Percentiles rank a stretch among this genome's conserved stretches.
These are phyloP conservation scores for Probaryconus sp. DNA, from an alignment of 1,140 invertebrate species.

Conservation along the genomic window DNA sequence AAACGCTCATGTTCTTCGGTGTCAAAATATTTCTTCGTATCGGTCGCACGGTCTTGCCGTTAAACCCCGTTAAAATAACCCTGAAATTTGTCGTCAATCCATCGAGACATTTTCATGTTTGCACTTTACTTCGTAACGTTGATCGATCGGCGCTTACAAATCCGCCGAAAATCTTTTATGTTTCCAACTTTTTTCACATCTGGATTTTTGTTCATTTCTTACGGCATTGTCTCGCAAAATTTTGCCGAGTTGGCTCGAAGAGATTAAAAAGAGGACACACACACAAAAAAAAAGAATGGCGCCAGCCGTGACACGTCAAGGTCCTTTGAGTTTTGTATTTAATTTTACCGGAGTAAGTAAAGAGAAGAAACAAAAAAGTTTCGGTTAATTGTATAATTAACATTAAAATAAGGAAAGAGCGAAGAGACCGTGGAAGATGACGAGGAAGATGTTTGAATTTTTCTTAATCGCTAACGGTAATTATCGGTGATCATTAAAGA, in stretches of 20 bases:
- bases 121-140: constrained; percentile 12
- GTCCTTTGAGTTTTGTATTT: too few relatives aligned
- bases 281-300: too few relatives aligned
- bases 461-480: constrained; percentile 47
- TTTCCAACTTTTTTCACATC: too few relatives aligned
- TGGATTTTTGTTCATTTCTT: too few relatives aligned
- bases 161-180: too few relatives aligned
- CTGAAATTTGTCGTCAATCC: constrained; percentile 14
- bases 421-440: constrained; percentile 22
- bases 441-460: constrained; percentile 29
- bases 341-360: too few relatives aligned
- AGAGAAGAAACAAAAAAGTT: not conserved
- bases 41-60: constrained; percentile 17
- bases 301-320: too few relatives aligned
- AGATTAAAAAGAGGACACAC: too few relatives aligned
- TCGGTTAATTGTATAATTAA: not conserved
- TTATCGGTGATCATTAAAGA: constrained; percentile 58
- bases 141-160: constrained; percentile 30
- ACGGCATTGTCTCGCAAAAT: constrained; percentile 6
- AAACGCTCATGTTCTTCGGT: constrained; percentile 28
- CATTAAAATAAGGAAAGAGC: constrained; percentile 2
- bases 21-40: constrained; percentile 63
- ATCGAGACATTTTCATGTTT: constrained; percentile 16
- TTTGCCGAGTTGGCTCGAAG: too few relatives aligned
- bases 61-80: constrained; percentile 27